phyloP scores from a whole-genome alignment of 2,888 invertebrate genomes.

The Amphipoea oculea region DNA sequence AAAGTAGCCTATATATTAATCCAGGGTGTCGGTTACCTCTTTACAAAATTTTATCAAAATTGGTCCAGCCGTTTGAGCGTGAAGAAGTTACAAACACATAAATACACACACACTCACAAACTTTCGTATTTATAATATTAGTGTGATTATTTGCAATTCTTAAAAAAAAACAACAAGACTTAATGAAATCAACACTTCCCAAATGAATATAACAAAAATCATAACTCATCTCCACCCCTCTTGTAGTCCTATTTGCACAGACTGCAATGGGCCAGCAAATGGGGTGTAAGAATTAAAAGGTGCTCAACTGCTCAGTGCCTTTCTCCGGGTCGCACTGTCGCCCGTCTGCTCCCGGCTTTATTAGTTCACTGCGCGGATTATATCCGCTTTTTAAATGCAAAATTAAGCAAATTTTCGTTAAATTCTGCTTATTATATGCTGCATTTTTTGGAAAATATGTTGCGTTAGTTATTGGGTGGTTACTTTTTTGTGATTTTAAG shows the following conservation, averaged over 20 bases:
- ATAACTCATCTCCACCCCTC: constrained; percentile 59
- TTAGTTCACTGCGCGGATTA: constrained; percentile 76
- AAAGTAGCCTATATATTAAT: too few species aligned
- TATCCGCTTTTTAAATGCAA: constrained; percentile 73
- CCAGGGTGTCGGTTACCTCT: too few species aligned
- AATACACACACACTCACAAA: too few species aligned
- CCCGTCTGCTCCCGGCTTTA: constrained; percentile 80
- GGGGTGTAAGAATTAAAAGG: constrained; percentile 90
- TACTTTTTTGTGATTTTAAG: not conserved
- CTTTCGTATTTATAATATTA: too few species aligned
- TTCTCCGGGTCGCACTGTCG: constrained; percentile 54
- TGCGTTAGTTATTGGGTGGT: not conserved
- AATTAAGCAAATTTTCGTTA: constrained; percentile 71
- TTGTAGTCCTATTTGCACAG: constrained; percentile 69
- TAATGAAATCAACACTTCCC: too few species aligned
- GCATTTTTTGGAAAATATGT: constrained; percentile 42
- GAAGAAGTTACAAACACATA: too few species aligned
- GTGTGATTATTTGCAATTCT: too few species aligned
- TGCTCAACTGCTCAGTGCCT: constrained; percentile 73
- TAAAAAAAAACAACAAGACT: too few species aligned
- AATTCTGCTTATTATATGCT: constrained; percentile 17
- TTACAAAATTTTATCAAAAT: too few species aligned
- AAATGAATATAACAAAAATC: not conserved
- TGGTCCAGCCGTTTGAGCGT: too few species aligned
- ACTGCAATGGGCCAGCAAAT: constrained; percentile 83